Evolutionary conservation across 2,888 invertebrate genomes (phyloP).

Genomic region (Polyommatus iphigenia): DNA sequence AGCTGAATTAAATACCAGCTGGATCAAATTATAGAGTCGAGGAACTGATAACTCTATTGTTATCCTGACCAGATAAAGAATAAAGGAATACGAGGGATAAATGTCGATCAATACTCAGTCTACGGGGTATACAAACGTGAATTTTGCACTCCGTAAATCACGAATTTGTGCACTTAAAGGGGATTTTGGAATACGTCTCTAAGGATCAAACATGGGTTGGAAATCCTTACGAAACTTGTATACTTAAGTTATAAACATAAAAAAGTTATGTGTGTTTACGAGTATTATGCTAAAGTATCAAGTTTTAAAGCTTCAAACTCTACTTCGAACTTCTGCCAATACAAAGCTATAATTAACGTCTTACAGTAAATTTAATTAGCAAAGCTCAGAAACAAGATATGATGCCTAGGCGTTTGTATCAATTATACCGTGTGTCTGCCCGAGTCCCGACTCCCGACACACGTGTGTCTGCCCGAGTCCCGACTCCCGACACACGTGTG

Average conservation of each 20-base stretch:
- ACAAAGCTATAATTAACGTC: too few species aligned
- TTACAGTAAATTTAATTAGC: not conserved
- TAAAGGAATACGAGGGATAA: not conserved
- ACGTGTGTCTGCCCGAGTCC: not conserved
- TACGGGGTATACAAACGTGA: not conserved
- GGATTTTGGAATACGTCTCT: not conserved
- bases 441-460: too few species aligned
- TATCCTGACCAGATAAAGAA: not conserved
- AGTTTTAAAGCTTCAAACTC: not conserved
- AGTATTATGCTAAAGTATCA: too few species aligned
- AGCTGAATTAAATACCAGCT: not conserved
- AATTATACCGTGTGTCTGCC: not conserved
- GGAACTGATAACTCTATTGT: not conserved
- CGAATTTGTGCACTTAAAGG: not conserved
- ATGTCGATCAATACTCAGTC: not conserved
- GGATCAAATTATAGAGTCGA: not conserved
- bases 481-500: too few species aligned
- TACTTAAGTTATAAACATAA: not conserved
- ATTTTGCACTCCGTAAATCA: not conserved
- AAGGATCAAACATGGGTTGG: not conserved
- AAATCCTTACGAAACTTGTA: not conserved
- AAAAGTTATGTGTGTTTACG: too few species aligned
- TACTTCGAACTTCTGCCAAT: too few species aligned
- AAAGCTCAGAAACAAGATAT: constrained; percentile 7
- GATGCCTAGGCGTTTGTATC: constrained; percentile 5